phyloP scores from a whole-genome alignment of 2,113 vertebrate genomes.

The Aphelocoma coerulescens region DNA sequence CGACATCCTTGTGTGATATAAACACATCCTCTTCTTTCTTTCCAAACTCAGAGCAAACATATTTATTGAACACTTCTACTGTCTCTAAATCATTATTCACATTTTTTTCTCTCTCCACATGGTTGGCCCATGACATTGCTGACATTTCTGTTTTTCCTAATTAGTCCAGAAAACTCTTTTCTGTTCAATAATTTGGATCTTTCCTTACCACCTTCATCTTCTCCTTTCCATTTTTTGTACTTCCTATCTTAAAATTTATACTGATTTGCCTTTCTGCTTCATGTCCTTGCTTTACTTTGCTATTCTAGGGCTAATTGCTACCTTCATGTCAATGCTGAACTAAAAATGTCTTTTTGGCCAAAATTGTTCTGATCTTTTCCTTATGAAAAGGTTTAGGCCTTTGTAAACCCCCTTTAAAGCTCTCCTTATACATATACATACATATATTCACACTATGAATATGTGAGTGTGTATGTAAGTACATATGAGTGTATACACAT shows the following conservation, averaged over 20 bases:
- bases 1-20: constrained; percentile 47
- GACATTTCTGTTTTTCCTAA: constrained; percentile 32
- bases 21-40: constrained; percentile 53
- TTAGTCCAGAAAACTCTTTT: constrained; percentile 4
- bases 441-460: neutral
- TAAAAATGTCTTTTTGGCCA: constrained; percentile 1
- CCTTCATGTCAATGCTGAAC: neutral
- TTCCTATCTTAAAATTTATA: constrained; percentile 11
- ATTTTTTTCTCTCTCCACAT: constrained; percentile 22
- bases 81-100: constrained; percentile 38
- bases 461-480: accelerated
- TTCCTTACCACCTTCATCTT: neutral
- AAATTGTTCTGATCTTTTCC: neutral
- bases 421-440: neutral
- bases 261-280: constrained; percentile 33
- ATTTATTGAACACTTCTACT: constrained; percentile 53
- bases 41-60: constrained; percentile 44
- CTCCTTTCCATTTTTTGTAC: neutral
- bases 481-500: accelerated
- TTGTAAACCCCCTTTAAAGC: neutral
- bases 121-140: neutral
- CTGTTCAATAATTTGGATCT: constrained; percentile 4
- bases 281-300: neutral
- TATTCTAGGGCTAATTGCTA: constrained; percentile 17
- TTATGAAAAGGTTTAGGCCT: neutral